Conservation (phyloP, 2,888 invertebrate species). For the Bursaphelenchus okinawaensis region DNA sequence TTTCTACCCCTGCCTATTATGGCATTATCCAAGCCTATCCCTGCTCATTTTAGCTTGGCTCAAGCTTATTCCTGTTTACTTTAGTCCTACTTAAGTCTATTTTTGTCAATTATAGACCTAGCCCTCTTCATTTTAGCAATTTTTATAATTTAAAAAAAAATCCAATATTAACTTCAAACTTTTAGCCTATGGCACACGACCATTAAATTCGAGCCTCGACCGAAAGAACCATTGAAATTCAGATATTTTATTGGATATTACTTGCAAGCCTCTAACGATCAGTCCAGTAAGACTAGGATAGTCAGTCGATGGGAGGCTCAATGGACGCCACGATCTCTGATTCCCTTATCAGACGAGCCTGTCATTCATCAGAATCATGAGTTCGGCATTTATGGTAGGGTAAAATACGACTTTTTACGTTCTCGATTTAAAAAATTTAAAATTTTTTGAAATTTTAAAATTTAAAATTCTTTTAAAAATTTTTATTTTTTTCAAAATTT, state of each 20-base stretch:
- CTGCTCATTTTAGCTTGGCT: too few relatives aligned
- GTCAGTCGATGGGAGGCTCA: constrained; percentile 30
- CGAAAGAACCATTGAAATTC: constrained; percentile 33
- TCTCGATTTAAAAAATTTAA: background rate
- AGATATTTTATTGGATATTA: constrained; percentile 51
- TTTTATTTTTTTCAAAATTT: too few relatives aligned
- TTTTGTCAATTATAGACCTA: too few relatives aligned
- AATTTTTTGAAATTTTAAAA: background rate
- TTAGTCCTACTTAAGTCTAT: too few relatives aligned
- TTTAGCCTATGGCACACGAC: constrained; percentile 35
- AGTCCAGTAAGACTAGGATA: constrained; percentile 19
- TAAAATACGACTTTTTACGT: constrained; percentile 6
- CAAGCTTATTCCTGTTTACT: too few relatives aligned
- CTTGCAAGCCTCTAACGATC: constrained; percentile 26
- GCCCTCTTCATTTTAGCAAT: too few relatives aligned
- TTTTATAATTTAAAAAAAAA: background rate
- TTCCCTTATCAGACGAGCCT: constrained; percentile 25
- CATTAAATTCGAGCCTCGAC: constrained; percentile 27
- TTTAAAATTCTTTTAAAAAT: background rate
- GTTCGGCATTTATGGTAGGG: constrained; percentile 32
- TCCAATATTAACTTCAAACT: background rate
- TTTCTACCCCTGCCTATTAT: too few relatives aligned
- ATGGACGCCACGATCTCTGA: constrained; percentile 18
- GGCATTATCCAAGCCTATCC: too few relatives aligned
- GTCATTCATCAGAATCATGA: constrained; percentile 14